These are phyloP conservation scores for Drosophila monieri DNA, from an alignment of 2,888 invertebrate genomes.

Conservation along the genomic window DNA sequence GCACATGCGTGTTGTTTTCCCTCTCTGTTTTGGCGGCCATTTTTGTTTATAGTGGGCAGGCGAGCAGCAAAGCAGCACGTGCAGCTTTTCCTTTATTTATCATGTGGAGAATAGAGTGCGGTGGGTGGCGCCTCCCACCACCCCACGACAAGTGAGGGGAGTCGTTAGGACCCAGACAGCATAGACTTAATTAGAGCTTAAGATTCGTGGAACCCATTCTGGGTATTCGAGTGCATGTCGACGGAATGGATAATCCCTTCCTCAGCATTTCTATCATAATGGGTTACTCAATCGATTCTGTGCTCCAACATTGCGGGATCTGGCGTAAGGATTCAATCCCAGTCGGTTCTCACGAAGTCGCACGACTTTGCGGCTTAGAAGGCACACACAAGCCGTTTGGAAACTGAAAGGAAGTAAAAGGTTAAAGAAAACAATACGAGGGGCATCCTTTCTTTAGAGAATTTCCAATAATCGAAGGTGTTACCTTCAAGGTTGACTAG, in stretches of 20 bases:
- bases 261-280: background rate
- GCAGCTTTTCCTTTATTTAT: constrained; percentile 5
- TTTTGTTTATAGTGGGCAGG: constrained; percentile 49
- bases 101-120: background rate
- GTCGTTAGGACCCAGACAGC: background rate
- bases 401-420: constrained; percentile 63
- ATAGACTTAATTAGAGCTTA: constrained; percentile 30
- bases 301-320: constrained; percentile 5
- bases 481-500: constrained; percentile 57
- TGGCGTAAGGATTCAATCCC: constrained; percentile 67
- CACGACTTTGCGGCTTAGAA: constrained; percentile 63
- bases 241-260: background rate
- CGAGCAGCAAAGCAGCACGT: constrained; percentile 53
- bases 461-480: constrained; percentile 47
- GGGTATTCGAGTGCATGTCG: background rate
- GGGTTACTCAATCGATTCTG: background rate
- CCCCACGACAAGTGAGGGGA: background rate
- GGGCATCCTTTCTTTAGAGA: constrained; percentile 19
- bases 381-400: constrained; percentile 39
- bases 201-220: background rate
- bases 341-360: constrained; percentile 60
- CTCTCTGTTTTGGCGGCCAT: constrained; percentile 60
- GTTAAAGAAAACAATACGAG: constrained; percentile 51
- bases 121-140: background rate
- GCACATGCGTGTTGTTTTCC: constrained; percentile 63